These are phyloP conservation scores for Tetropium fuscum DNA, from an alignment of 2,888 invertebrate genomes.

Conservation along the genomic window DNA sequence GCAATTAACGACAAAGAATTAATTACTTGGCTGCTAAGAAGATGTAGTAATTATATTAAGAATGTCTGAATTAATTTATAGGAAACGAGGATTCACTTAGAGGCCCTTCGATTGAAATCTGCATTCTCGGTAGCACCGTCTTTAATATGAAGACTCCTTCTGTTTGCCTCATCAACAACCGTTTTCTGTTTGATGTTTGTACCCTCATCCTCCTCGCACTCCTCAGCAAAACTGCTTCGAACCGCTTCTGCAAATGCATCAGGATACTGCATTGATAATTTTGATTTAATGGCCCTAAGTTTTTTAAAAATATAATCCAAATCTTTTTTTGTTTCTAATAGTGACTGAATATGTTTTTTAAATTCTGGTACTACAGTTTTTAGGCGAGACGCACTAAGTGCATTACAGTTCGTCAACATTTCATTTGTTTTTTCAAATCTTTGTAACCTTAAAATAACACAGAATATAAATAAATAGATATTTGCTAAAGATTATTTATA, in stretches of 20 bases:
- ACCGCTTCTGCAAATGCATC: conserved; percentile 74
- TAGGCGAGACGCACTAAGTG: conserved; percentile 88
- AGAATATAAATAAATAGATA: background rate
- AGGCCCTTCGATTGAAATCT: conserved; percentile 48
- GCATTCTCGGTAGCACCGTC: conserved; percentile 36
- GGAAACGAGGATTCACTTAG: conserved; percentile 36
- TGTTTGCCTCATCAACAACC: conserved; percentile 35
- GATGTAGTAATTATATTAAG: too few relatives aligned
- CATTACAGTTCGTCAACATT: conserved; percentile 97
- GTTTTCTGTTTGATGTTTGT: conserved; percentile 28
- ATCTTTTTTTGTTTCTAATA: conserved; percentile 94
- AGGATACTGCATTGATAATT: conserved; percentile 77
- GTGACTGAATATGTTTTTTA: conserved; percentile 87
- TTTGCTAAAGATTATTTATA: conserved; percentile 63
- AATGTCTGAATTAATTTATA: too few relatives aligned
- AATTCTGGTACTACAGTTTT: conserved; percentile 90
- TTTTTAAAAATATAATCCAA: conserved; percentile 94
- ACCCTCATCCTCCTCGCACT: conserved; percentile 61
- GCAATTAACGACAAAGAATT: too few relatives aligned
- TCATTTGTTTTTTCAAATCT: conserved; percentile 99
- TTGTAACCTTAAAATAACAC: conserved; percentile 77
- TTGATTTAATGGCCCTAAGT: conserved; percentile 85
- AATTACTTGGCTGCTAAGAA: too few relatives aligned
- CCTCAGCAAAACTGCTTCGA: conserved; percentile 61
- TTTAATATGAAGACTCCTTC: conserved; percentile 51